Conservation (phyloP, 1,140 invertebrate species). For the Drosophila paulistorum region DNA sequence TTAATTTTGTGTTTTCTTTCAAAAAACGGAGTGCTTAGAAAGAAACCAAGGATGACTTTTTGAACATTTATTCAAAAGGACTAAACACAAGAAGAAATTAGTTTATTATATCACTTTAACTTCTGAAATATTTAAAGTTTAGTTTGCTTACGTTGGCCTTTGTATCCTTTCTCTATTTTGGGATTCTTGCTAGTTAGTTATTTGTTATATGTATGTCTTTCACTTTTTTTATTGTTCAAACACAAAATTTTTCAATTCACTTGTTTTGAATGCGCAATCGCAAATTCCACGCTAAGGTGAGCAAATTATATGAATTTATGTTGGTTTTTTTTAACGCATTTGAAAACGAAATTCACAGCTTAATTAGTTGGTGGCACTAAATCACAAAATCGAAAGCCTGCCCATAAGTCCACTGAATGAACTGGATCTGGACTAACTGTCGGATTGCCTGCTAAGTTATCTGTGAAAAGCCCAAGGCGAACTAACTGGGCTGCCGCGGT, state of each 20-base stretch:
- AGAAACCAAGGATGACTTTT: no score
- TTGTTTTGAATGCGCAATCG: constrained; percentile 57
- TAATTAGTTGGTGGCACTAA: constrained; percentile 54
- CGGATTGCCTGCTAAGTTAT: constrained; percentile 37
- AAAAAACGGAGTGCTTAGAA: no score
- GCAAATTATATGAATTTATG: constrained; percentile 58
- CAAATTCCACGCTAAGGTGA: constrained; percentile 61
- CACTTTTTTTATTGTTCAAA: constrained; percentile 54
- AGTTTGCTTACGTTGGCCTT: not conserved
- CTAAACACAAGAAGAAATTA: no score
- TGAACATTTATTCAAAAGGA: no score
- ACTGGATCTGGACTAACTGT: constrained; percentile 21
- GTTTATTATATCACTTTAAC: no score
- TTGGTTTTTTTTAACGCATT: constrained; percentile 47
- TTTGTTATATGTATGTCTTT: constrained; percentile 44
- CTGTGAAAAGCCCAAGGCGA: constrained; percentile 68
- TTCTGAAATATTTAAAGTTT: no score
- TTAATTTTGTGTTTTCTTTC: no score
- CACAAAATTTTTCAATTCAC: constrained; percentile 47
- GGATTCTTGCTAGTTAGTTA: constrained; percentile 28
- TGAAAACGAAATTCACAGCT: constrained; percentile 54
- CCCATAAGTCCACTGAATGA: constrained; percentile 15
- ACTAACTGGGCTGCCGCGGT: constrained; percentile 68
- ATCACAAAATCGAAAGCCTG: constrained; percentile 52
- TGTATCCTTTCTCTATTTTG: constrained; percentile 33